Percentiles rank a stretch among this genome's conserved stretches.
Evolutionary conservation across 2,113 vertebrate species (phyloP).

Genomic region (Gambusia affinis): DNA sequence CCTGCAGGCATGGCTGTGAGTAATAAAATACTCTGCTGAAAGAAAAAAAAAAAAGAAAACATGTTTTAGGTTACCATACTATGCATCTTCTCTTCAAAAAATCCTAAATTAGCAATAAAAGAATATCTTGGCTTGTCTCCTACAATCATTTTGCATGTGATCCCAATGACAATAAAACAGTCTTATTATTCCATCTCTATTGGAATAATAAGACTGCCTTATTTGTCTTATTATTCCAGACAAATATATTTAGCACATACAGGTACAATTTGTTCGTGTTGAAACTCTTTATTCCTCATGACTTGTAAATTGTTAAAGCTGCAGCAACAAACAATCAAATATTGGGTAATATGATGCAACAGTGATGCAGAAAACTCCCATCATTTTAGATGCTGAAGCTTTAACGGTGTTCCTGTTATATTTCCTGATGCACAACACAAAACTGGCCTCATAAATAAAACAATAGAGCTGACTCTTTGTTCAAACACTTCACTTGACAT

Average conservation of each 20-base stretch:
- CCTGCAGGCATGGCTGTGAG: too few species aligned
- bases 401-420: not conserved
- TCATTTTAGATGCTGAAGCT: slow-evolving; percentile 2
- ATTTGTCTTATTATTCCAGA: not conserved
- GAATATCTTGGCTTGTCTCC: too few species aligned
- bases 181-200: not conserved
- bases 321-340: slow-evolving; percentile 2
- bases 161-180: not conserved
- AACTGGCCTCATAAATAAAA: slow-evolving; percentile 14
- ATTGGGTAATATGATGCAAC: slow-evolving; percentile 8
- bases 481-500: slow-evolving; percentile 19
- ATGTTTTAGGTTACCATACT: too few species aligned
- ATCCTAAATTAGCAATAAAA: too few species aligned
- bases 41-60: too few species aligned
- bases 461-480: slow-evolving; percentile 12
- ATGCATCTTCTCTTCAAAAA: too few species aligned
- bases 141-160: not conserved
- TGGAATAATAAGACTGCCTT: too few species aligned
- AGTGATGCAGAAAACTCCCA: slow-evolving; percentile 3
- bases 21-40: too few species aligned
- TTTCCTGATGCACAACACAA: slow-evolving; percentile 4
- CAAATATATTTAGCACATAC: not conserved
- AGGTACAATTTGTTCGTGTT: not conserved
- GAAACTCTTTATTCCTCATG: not conserved
- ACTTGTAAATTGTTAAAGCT: not conserved